Evolutionary conservation across 2,113 vertebrate species (phyloP).

Genomic region (Natator depressus): DNA sequence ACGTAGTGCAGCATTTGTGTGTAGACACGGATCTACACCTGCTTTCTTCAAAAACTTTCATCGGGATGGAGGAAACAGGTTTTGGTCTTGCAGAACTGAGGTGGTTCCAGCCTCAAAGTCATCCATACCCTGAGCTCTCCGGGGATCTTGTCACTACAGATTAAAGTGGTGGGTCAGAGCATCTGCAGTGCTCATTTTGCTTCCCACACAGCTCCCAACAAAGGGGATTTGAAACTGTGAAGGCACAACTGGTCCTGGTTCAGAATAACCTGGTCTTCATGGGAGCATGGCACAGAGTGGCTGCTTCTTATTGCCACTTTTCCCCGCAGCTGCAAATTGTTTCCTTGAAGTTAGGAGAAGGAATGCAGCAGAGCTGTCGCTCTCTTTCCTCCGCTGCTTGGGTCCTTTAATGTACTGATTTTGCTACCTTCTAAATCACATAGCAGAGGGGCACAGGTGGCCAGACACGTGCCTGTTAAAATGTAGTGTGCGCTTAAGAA

Average conservation of each 20-base stretch:
- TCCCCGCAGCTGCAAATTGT: too few species aligned
- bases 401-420: background rate
- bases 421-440: background rate
- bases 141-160: background rate
- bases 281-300: background rate
- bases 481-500: background rate
- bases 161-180: background rate
- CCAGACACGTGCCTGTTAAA: background rate
- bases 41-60: background rate
- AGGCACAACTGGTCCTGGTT: background rate
- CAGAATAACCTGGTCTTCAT: background rate
- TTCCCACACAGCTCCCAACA: background rate
- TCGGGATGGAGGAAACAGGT: background rate
- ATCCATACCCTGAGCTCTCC: background rate
- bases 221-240: background rate
- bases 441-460: fast-evolving
- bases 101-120: background rate
- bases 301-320: background rate
- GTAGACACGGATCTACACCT: background rate
- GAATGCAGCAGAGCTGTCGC: background rate
- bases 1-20: background rate
- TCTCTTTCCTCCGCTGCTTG: background rate
- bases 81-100: background rate
- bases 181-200: background rate
- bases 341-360: background rate